Evolutionary conservation across 2,888 invertebrate genomes (phyloP), one percentile per base, ranked within the genome.

Genomic region (Clostera curtula): DNA sequence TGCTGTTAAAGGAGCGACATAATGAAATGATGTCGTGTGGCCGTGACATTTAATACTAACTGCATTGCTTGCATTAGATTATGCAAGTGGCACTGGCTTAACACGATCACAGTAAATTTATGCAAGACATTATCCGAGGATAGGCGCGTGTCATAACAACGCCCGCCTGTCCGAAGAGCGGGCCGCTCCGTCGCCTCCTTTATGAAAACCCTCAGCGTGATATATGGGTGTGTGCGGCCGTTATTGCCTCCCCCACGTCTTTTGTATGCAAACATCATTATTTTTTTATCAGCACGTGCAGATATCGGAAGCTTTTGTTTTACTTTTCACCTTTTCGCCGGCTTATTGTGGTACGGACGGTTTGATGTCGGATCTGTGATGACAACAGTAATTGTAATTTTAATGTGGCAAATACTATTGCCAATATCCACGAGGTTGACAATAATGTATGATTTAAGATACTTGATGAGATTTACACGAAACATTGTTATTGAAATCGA

Each of bases 61-160:
- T 61, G 61, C 66, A 66, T 62, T 56, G 66, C 59, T 66, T 67
- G 64, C 65, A 66, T 67, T 68, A 72, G 67, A 69, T 71, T 73
- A 73, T 69, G 67, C 69, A 63, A 69, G 69, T 68, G 64, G 66
- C 68, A 65, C 66, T 73, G 66, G 68, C 62, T 72, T 72, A 67
- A 70, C 64, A 60, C 68, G 76, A 75, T 80, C 75, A 77, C 56
- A 68, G 66, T 65, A 66, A 82, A 80, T 80, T 76, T 77, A 82
- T 82, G 77, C 76, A 74, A 80, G 79, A 75, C 74, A 75, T 82
- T 79, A 80, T 74, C 71, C 68, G 63, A 73, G 72, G 73, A 73
- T 69, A 69, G 64, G 62, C 63, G 62, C 65, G 71, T 71, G 65
- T 77, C 74, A 77, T 77, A 79, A 80, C 74, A 75, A 69, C 79